Conservation (phyloP, 2,797 vertebrate genomes). For the Valencia hispanica region DNA sequence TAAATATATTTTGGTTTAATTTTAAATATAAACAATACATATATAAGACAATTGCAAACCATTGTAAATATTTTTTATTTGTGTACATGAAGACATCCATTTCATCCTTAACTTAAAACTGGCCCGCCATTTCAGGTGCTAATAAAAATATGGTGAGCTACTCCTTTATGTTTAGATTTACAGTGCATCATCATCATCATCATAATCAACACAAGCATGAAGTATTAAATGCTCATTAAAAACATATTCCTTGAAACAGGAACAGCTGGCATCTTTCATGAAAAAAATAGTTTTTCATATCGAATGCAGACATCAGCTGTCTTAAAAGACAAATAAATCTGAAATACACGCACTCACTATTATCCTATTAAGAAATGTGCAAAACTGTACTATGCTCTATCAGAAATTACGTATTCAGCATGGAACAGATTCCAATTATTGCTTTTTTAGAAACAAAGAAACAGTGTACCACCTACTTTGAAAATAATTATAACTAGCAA, state of each 20-base stretch:
- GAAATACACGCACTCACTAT: conserved; percentile 30
- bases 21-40: background rate
- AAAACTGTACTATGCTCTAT: conserved; percentile 58
- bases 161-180: conserved; percentile 55
- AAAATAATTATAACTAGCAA: conserved; percentile 55
- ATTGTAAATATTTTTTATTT: conserved; percentile 39
- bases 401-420: conserved; percentile 57
- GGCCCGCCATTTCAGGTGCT: conserved; percentile 45
- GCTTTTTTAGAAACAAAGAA: conserved; percentile 29
- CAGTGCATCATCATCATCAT: conserved; percentile 63
- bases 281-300: conserved; percentile 78
- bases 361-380: conserved; percentile 58
- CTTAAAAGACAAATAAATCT: conserved; percentile 63
- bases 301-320: conserved; percentile 72
- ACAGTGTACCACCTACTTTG: conserved; percentile 54
- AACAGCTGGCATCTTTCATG: conserved; percentile 79
- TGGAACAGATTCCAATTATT: conserved; percentile 41
- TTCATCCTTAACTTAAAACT: conserved; percentile 70
- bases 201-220: conserved; percentile 53
- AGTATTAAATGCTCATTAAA: conserved; percentile 62
- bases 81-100: conserved; percentile 56
- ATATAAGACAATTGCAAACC: background rate
- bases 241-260: conserved; percentile 86
- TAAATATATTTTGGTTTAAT: background rate
- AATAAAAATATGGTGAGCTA: conserved; percentile 31